These are phyloP conservation scores for Rutilus rutilus DNA, from an alignment of 2,113 vertebrate species.

Conservation along the genomic window DNA sequence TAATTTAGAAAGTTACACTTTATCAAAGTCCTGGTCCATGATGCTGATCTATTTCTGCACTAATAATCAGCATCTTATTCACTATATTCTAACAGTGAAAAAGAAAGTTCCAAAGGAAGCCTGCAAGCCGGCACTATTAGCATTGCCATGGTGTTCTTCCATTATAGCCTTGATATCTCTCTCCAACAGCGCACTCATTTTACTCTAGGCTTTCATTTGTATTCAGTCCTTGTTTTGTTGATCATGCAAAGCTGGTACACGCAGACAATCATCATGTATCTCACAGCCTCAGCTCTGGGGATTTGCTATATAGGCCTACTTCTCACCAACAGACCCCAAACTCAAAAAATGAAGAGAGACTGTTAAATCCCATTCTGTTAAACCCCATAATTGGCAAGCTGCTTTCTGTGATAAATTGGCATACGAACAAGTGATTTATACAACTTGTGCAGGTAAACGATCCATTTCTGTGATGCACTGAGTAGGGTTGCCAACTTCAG, in stretches of 20 bases:
- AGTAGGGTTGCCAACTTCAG: constrained; percentile 4
- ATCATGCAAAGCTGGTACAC: constrained; percentile 55
- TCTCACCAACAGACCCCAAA: constrained; percentile 14
- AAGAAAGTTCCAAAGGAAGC: neutral
- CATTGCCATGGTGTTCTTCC: constrained; percentile 27
- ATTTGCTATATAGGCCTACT: constrained; percentile 48
- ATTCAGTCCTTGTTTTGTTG: constrained; percentile 54
- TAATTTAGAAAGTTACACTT: constrained; percentile 26
- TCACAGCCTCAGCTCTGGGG: constrained; percentile 42
- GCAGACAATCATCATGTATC: constrained; percentile 50
- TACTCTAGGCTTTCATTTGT: constrained; percentile 55
- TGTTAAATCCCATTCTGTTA: constrained; percentile 14
- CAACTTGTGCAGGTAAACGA: neutral
- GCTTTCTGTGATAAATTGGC: neutral
- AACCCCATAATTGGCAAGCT: constrained; percentile 26
- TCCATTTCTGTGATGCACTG: neutral
- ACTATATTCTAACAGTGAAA: constrained; percentile 5
- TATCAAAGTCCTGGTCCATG: constrained; percentile 50
- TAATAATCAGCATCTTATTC: constrained; percentile 47
- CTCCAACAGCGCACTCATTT: constrained; percentile 51
- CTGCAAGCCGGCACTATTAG: constrained; percentile 32
- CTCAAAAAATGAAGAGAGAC: constrained; percentile 1
- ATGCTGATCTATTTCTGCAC: constrained; percentile 59
- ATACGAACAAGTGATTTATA: constrained; percentile 13
- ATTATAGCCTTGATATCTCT: constrained; percentile 54